Percentiles rank a stretch among this genome's conserved stretches.
Conservation (phyloP, 2,797 vertebrate species). For the Naso thynnoides region DNA sequence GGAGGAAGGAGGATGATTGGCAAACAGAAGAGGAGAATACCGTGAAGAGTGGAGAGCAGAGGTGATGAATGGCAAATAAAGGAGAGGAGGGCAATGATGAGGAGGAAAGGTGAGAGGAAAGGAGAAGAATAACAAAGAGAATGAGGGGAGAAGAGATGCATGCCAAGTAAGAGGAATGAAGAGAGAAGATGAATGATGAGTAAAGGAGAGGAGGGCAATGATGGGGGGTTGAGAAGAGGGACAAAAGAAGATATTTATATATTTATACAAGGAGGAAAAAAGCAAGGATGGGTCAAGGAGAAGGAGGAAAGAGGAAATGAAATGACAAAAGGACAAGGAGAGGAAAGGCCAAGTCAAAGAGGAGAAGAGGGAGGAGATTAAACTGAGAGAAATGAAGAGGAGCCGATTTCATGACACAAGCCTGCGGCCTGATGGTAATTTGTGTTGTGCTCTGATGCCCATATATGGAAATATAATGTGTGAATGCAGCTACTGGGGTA, state of each 20-base stretch:
- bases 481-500: conserved; percentile 60
- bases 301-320: conserved; percentile 17
- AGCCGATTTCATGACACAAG: conserved; percentile 54
- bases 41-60: conserved; percentile 25
- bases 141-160: conserved; percentile 36
- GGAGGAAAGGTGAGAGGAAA: conserved; percentile 60
- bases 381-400: neutral
- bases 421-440: conserved; percentile 56
- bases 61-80: conserved; percentile 66
- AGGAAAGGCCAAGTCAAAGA: neutral
- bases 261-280: neutral
- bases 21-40: conserved; percentile 27
- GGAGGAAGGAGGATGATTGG: conserved; percentile 22
- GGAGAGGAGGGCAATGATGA: conserved; percentile 55
- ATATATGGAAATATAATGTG: conserved; percentile 75
- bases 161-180: conserved; percentile 37
- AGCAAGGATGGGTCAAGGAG: neutral
- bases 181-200: conserved; percentile 14
- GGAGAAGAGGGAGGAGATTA: neutral
- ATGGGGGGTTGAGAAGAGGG: conserved; percentile 3
- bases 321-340: conserved; percentile 34
- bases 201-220: conserved; percentile 7
- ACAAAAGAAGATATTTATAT: neutral
- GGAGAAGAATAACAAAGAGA: conserved; percentile 58
- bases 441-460: conserved; percentile 57